These are phyloP conservation scores for Apogon talboti DNA, from an alignment of 2,797 vertebrate genomes.

Conservation along the genomic window DNA sequence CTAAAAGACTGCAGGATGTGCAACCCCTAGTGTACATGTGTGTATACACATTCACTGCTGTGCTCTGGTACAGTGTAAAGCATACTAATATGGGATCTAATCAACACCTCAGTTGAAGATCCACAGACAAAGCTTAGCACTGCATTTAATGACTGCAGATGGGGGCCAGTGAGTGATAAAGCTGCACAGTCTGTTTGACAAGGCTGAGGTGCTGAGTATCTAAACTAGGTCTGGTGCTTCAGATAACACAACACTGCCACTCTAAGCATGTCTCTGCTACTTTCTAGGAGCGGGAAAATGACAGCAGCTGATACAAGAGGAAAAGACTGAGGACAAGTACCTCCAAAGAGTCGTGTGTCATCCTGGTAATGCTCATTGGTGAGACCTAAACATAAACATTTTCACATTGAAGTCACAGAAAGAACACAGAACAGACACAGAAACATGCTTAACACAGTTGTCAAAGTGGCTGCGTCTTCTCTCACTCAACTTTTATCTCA, in stretches of 20 bases:
- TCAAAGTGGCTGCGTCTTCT: slow-evolving; percentile 33
- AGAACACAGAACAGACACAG: slow-evolving; percentile 74
- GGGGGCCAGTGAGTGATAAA: slow-evolving; percentile 36
- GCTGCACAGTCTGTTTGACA: slow-evolving; percentile 22
- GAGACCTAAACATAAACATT: slow-evolving; percentile 89
- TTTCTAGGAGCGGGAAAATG: slow-evolving; percentile 54
- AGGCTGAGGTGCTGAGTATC: slow-evolving; percentile 9
- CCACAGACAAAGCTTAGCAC: slow-evolving; percentile 36
- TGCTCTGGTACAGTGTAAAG: slow-evolving; percentile 5
- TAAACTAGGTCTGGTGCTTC: slow-evolving; percentile 29
- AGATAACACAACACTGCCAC: slow-evolving; percentile 33
- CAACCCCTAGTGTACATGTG: too few species aligned
- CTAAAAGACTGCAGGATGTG: too few species aligned
- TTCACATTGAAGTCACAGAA: slow-evolving; percentile 81
- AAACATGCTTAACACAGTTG: slow-evolving; percentile 61
- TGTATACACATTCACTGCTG: background rate
- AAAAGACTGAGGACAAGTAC: slow-evolving; percentile 81
- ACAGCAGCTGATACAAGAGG: slow-evolving; percentile 71
- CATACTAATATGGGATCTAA: slow-evolving; percentile 24
- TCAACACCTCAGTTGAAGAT: slow-evolving; percentile 27
- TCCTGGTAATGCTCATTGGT: slow-evolving; percentile 89
- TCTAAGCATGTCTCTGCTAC: slow-evolving; percentile 28
- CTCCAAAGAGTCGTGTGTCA: slow-evolving; percentile 87
- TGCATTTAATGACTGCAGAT: slow-evolving; percentile 40
- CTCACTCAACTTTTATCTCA: slow-evolving; percentile 54